Evolutionary conservation across 2,797 vertebrate genomes (phyloP), one percentile per base, ranked within the genome.

Genomic region (Australoheros facetus): DNA sequence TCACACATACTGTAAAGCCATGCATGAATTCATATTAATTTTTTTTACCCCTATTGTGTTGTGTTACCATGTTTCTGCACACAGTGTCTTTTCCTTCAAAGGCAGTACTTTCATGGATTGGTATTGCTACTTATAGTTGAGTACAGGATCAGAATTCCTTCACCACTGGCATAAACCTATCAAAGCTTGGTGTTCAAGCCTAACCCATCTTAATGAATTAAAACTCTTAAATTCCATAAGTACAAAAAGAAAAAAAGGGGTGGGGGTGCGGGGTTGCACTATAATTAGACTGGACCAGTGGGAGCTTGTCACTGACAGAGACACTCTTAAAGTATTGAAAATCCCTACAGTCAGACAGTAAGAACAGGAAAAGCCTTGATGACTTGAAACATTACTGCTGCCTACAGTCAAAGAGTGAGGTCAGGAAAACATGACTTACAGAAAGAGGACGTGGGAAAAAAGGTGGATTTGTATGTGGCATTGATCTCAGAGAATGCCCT

Each of bases 401-500:
- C 39, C 3, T 51, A 32, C 56, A 81, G 34, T 73, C 39, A 76
- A 75, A 77, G 54, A 74, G 54, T 55, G 17, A 21, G 11, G 9
- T 32, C 56, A 37, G 16, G 28, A 54, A 69, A 54, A 73, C 13
- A 56, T 59, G 30, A 79, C 48, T 79, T 45, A 82, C 12, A 75
- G 69, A 54, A 56, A 45, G 9, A 71, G n/a, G 16, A 73, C 56
- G 37, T 12, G 51, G 32, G 14, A 75, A 37, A 34, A 69, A 70
- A 55, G 42, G 10, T 59, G 17, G 73, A 80, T 77, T 73, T 75
- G 60, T 28, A 86, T 26, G 30, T 48, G 34, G 73, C 53, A 54
- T 78, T 82, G 54, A 81, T 86, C 87, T 89, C 78, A 88, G 83
- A 89, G 69, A 74, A 45, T 55, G 23, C 56, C 37, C 34, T 37